A percentile compares a stretch with the other conserved stretches of the same genome.
phyloP scores from a whole-genome alignment of 2,888 invertebrate species.

The Temnothorax rugatulus region DNA sequence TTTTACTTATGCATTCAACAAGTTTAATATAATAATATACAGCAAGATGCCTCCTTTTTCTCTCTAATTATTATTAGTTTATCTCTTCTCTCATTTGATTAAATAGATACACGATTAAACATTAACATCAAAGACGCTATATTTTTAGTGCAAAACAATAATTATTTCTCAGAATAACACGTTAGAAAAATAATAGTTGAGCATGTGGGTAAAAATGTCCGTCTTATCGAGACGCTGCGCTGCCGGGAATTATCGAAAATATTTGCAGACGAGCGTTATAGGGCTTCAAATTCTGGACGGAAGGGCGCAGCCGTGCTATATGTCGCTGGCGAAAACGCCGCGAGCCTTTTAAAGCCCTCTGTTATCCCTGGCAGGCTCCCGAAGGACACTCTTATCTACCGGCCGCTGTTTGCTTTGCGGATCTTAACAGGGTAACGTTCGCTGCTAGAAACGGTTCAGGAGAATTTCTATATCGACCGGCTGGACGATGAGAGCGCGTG shows the following conservation, averaged over 20 bases:
- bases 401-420: slow-evolving; percentile 80
- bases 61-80: background rate
- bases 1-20: background rate
- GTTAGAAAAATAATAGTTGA: slow-evolving; percentile 33
- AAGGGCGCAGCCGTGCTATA: slow-evolving; percentile 13
- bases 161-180: background rate
- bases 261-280: slow-evolving; percentile 27
- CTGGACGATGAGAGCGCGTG: slow-evolving; percentile 55
- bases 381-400: slow-evolving; percentile 80
- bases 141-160: background rate
- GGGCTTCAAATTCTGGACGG: slow-evolving; percentile 34
- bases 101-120: background rate
- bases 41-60: background rate
- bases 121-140: background rate
- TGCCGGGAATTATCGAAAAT: slow-evolving; percentile 49
- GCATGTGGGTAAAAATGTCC: background rate
- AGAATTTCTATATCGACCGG: slow-evolving; percentile 68
- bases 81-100: background rate
- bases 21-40: background rate
- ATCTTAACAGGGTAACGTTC: slow-evolving; percentile 79
- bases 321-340: slow-evolving; percentile 57
- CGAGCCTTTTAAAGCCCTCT: slow-evolving; percentile 81
- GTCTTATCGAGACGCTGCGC: background rate
- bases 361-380: slow-evolving; percentile 81
- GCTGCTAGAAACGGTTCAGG: slow-evolving; percentile 69